These are phyloP conservation scores for Hydrotaea diabolus DNA, from an alignment of 2,888 invertebrate species.

Conservation along the genomic window DNA sequence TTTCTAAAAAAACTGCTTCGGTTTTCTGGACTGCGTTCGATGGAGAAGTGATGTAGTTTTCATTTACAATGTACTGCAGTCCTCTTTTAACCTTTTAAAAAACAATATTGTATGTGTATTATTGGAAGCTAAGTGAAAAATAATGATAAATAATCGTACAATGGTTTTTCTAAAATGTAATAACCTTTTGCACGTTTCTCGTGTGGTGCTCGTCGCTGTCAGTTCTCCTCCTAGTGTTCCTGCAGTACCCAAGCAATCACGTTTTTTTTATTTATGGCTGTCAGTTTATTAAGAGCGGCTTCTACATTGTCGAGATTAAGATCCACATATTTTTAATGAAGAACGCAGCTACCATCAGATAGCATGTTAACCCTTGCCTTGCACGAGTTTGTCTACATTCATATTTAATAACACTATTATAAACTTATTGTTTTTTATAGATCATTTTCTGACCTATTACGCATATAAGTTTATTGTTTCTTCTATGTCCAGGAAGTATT, in stretches of 20 bases:
- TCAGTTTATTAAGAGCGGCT: background rate
- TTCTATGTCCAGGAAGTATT: no score
- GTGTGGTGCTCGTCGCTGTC: background rate
- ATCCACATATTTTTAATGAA: background rate
- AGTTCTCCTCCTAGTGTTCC: background rate
- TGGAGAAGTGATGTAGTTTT: background rate
- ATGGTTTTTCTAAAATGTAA: background rate
- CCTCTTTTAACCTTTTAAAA: constrained; percentile 1
- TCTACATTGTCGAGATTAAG: background rate
- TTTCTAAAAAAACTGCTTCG: background rate
- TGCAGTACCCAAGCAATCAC: background rate
- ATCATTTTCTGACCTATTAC: no score
- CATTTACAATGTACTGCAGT: background rate
- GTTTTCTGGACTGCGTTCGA: background rate
- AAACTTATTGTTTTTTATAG: background rate
- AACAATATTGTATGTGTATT: background rate
- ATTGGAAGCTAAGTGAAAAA: background rate
- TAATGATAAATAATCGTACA: no score
- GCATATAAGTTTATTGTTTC: no score
- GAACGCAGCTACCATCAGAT: background rate
- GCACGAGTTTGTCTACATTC: background rate
- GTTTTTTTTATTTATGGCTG: background rate
- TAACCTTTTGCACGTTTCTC: constrained; percentile 10
- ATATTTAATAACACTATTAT: background rate
- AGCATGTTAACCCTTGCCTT: constrained; percentile 2